Evolutionary conservation across 1,140 invertebrate genomes (phyloP), one percentile per base, ranked within the genome.

Genomic region (Galendromus occidentalis): DNA sequence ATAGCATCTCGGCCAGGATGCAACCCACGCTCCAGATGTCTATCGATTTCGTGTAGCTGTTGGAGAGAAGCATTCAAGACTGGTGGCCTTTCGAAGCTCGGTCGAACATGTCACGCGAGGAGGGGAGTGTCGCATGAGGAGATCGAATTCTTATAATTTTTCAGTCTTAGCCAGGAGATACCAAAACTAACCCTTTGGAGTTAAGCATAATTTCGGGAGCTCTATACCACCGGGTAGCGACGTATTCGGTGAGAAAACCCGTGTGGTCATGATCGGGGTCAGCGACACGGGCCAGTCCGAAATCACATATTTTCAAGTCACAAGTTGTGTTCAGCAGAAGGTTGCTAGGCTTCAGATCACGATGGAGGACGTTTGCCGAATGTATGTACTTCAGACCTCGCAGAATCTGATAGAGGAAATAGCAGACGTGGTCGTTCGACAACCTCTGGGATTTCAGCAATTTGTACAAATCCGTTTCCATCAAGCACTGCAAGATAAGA

Each of bases 11-110:
- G 25, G 93, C 96, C 71, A 98, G 79, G 74, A 98, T 98, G 75
- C 94, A 98, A 1, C 96, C 96, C 66, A 98, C 95, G n/a, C 92
- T 97, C 96, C 96, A 99, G 71, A 99, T 95, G 79, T 99, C 95
- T 79, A 99, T 59, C 9, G 51, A 59, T 33, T 59, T 59, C 14
- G 51, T 59, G 20, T 59, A 59, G 4, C 33, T 39, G 33, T 9
- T 39, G 33, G 9, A 39, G 33, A 9, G 9, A 39, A 39, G 4
- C 33, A 39, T 39, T n/a, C n/a, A n/a, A 39, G 33, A 4, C 9
- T 4, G 4, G 33, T 39, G 33, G 33, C 9, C 33, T 39, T n/a
- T n/a, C n/a, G n/a, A n/a, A n/a, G n/a, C n/a, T n/a, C n/a, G n/a
- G n/a, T n/a, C n/a, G n/a, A n/a, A n/a, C n/a, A n/a, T n/a, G n/a